These are phyloP conservation scores for Drosophila littoralis DNA, from an alignment of 1,140 invertebrate species.

Conservation along the genomic window DNA sequence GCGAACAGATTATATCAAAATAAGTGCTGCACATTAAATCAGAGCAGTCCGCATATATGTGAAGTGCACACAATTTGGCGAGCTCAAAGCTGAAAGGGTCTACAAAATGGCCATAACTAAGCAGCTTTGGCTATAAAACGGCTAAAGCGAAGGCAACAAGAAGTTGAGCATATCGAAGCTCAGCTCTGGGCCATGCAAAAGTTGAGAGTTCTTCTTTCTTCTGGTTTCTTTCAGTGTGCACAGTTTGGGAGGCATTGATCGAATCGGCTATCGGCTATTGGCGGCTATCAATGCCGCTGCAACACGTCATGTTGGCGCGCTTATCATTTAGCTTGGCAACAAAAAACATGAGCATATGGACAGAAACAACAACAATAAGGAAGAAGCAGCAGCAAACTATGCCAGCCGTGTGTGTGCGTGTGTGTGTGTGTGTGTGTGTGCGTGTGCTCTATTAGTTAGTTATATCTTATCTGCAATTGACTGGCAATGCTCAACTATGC, in stretches of 20 bases:
- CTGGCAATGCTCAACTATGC: constrained; percentile 48
- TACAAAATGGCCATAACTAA: too few species aligned
- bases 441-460: constrained; percentile 36
- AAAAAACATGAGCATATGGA: constrained; percentile 42
- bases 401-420: constrained; percentile 27
- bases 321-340: constrained; percentile 60
- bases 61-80: too few species aligned
- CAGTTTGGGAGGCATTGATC: constrained; percentile 37
- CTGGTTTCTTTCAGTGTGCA: not conserved
- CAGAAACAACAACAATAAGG: constrained; percentile 33
- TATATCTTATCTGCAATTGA: constrained; percentile 73
- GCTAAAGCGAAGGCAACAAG: too few species aligned
- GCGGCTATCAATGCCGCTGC: constrained; percentile 30
- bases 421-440: not conserved
- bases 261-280: constrained; percentile 9
- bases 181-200: too few species aligned
- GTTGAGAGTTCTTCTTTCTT: too few species aligned
- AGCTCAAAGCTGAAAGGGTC: too few species aligned
- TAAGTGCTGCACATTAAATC: too few species aligned
- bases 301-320: constrained; percentile 50
- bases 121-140: too few species aligned
- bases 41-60: too few species aligned
- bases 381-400: constrained; percentile 51
- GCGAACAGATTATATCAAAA: too few species aligned
- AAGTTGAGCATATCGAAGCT: too few species aligned